phyloP scores from a whole-genome alignment of 2,113 vertebrate genomes.

The Oenanthe melanoleuca region DNA sequence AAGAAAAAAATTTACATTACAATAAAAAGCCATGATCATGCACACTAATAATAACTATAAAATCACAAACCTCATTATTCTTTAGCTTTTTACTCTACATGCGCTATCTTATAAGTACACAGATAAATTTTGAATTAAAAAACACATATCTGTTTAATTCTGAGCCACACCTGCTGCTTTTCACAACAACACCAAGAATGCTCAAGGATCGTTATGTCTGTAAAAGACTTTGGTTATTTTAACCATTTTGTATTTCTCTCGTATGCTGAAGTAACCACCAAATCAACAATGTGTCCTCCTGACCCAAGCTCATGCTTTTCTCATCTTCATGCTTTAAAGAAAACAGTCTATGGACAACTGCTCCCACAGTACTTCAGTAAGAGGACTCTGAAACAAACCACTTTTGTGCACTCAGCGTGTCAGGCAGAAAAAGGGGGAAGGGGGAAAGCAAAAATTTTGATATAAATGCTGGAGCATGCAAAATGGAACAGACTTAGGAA shows the following conservation, averaged over 20 bases:
- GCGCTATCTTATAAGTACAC: neutral
- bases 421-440: neutral
- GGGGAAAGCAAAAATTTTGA: neutral
- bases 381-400: neutral
- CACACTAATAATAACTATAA: neutral
- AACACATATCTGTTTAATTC: neutral
- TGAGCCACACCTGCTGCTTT: neutral
- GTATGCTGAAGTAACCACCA: neutral
- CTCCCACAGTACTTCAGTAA: neutral
- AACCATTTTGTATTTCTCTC: neutral
- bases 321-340: neutral
- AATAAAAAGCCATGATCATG: neutral
- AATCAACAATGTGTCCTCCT: neutral
- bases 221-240: neutral
- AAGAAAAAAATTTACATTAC: neutral
- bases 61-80: neutral
- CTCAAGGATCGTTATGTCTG: neutral
- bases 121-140: neutral
- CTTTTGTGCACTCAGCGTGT: neutral
- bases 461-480: neutral
- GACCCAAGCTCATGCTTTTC: neutral
- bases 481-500: neutral
- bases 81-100: neutral
- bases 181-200: neutral
- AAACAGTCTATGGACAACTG: neutral